Evolutionary conservation across 2,888 invertebrate species (phyloP).

Genomic region (Athalia cordata): DNA sequence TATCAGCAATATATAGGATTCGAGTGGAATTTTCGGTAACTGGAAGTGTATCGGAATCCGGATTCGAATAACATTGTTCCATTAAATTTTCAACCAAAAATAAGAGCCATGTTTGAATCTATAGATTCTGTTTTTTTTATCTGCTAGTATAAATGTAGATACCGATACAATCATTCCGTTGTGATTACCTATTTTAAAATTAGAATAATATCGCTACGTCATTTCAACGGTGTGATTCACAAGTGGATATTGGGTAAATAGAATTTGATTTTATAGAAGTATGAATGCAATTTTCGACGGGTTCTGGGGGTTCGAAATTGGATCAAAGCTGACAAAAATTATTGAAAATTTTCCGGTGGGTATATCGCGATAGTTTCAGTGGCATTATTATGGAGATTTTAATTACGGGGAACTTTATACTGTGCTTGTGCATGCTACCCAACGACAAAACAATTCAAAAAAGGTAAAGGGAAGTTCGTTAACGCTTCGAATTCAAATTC

Average conservation of each 20-base stretch:
- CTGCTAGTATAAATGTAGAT: too few relatives aligned
- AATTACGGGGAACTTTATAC: not conserved
- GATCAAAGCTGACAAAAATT: not conserved
- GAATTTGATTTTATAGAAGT: not conserved
- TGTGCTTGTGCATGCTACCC: not conserved
- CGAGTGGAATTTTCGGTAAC: not conserved
- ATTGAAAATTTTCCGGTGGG: not conserved
- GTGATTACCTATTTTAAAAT: too few relatives aligned
- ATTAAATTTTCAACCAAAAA: too few relatives aligned
- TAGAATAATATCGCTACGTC: too few relatives aligned
- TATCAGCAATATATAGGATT: constrained; percentile 5
- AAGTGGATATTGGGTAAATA: too few relatives aligned
- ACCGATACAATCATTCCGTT: too few relatives aligned
- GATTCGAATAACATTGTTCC: not conserved
- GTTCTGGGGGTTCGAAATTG: too few relatives aligned
- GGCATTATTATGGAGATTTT: constrained; percentile 4
- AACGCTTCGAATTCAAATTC: constrained; percentile 33
- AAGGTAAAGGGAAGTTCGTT: not conserved
- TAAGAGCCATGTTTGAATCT: too few relatives aligned
- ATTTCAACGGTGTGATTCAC: too few relatives aligned
- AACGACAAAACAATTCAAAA: constrained; percentile 23
- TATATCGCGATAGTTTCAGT: not conserved
- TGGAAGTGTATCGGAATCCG: not conserved
- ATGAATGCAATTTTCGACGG: not conserved
- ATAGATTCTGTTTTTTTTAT: too few relatives aligned